A percentile compares a stretch with the other conserved stretches of the same genome.
Conservation (phyloP, 2,113 vertebrate species). For the Chloebia gouldiae region DNA sequence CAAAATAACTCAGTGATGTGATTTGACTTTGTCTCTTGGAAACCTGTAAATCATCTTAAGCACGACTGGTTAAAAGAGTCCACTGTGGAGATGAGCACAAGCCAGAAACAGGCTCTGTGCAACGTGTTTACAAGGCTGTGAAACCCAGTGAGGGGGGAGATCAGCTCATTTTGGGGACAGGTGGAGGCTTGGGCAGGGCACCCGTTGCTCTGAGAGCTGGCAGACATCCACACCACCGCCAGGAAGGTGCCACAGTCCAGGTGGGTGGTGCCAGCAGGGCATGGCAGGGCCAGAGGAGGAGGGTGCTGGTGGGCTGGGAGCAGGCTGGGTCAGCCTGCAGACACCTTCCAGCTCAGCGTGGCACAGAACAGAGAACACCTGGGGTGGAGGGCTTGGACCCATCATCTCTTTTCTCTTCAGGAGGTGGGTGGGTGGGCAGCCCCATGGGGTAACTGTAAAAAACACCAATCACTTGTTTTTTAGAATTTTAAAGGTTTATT, state of each 20-base stretch:
- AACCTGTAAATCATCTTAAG: constrained; percentile 54
- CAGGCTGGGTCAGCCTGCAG: not conserved
- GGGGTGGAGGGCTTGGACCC: not conserved
- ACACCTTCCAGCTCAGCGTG: not conserved
- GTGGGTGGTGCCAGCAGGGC: not conserved
- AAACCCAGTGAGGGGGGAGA: not conserved
- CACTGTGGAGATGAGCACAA: not conserved
- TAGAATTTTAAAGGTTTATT: too few species aligned
- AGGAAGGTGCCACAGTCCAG: constrained; percentile 9
- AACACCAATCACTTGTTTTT: too few species aligned
- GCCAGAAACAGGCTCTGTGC: constrained; percentile 42
- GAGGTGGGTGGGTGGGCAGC: not conserved
- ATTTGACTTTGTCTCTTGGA: constrained; percentile 48
- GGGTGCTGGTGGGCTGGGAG: not conserved
- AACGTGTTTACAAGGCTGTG: constrained; percentile 7
- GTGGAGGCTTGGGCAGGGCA: constrained; percentile 12
- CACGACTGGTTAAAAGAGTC: constrained; percentile 40
- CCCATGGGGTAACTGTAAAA: too few species aligned
- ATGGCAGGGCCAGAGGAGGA: not conserved
- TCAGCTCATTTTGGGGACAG: not conserved
- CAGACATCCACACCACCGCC: not conserved
- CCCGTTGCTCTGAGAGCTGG: not conserved
- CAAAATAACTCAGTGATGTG: constrained; percentile 46
- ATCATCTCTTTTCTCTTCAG: not conserved
- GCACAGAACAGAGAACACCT: not conserved